Evolutionary conservation across 2,113 vertebrate genomes (phyloP).

Genomic region (Zootoca vivipara): DNA sequence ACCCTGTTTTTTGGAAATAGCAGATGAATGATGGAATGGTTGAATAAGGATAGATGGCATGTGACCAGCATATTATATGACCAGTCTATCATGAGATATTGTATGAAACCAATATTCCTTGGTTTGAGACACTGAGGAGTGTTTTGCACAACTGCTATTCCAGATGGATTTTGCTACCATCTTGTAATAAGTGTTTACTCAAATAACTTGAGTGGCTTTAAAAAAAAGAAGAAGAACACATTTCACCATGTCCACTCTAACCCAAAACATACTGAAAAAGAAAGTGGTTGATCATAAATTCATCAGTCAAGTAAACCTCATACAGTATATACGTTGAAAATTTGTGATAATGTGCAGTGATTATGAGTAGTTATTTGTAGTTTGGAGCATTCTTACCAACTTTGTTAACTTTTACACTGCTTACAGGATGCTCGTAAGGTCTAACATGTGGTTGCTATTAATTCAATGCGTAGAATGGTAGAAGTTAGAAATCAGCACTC

Average conservation of each 20-base stretch:
- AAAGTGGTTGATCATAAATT: constrained; percentile 41
- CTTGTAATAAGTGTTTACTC: background rate
- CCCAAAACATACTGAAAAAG: background rate
- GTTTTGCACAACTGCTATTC: background rate
- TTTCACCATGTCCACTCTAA: constrained; percentile 27
- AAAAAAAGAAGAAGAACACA: background rate
- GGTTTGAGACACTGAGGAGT: background rate
- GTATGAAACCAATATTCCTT: background rate
- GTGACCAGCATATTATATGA: background rate
- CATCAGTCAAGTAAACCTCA: constrained; percentile 42
- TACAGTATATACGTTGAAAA: background rate
- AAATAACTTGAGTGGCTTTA: background rate
- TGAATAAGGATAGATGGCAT: background rate
- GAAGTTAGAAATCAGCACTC: background rate
- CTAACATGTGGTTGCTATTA: background rate
- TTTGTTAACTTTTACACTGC: background rate
- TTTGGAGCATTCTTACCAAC: constrained; percentile 1
- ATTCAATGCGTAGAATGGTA: constrained; percentile 1
- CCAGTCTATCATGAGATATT: background rate
- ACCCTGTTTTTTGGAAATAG: background rate
- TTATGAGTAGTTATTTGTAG: constrained; percentile 13
- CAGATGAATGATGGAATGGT: background rate
- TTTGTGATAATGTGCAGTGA: background rate
- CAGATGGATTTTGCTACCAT: constrained; percentile 21
- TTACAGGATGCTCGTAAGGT: background rate